These are phyloP conservation scores for Sebastes itinus DNA, from an alignment of 2,797 vertebrate genomes.

Conservation along the genomic window DNA sequence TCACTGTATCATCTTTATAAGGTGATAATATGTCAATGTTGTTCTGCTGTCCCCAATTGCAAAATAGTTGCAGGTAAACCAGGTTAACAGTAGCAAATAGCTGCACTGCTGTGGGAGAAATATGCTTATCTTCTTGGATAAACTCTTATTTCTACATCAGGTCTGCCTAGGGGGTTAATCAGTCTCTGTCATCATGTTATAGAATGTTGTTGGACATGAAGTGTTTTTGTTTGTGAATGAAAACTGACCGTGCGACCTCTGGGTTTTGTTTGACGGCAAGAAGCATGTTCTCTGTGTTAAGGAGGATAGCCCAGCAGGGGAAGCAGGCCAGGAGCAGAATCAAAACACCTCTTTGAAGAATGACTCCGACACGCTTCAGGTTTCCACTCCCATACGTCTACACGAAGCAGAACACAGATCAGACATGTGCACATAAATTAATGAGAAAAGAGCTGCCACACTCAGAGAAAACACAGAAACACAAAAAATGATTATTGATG, in stretches of 20 bases:
- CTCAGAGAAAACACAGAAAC: neutral
- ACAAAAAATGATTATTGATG: neutral
- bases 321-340: slow-evolving; percentile 91
- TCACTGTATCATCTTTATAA: too few relatives aligned
- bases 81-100: neutral
- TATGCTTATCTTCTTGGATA: neutral
- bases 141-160: neutral
- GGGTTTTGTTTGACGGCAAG: slow-evolving; percentile 76
- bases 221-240: neutral
- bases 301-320: slow-evolving; percentile 93
- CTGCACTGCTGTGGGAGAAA: neutral
- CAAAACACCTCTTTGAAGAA: slow-evolving; percentile 88
- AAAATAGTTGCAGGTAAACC: neutral
- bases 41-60: neutral
- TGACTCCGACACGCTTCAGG: slow-evolving; percentile 89
- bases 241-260: slow-evolving; percentile 80
- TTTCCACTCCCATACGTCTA: slow-evolving; percentile 84
- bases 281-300: slow-evolving; percentile 88
- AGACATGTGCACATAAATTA: neutral
- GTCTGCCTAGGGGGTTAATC: neutral
- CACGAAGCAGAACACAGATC: neutral
- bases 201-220: neutral
- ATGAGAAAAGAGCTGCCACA: neutral
- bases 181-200: neutral
- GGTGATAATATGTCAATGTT: too few relatives aligned